Evolutionary conservation across 2,888 invertebrate species (phyloP).

Genomic region (Volucella inflata): DNA sequence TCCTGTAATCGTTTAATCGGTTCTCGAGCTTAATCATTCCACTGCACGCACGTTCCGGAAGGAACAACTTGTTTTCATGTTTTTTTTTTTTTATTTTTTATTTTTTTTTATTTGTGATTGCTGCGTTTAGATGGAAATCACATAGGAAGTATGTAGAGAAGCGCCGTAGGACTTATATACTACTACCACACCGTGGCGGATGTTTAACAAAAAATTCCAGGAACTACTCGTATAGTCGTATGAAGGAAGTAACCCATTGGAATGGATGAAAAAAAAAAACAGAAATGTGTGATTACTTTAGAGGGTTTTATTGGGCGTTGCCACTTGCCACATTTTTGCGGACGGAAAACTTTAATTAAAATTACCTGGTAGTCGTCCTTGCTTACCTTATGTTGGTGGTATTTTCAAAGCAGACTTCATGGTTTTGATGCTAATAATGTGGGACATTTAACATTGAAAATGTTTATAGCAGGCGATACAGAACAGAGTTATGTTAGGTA

Average conservation of each 20-base stretch:
- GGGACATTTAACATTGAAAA: neutral
- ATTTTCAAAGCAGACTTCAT: constrained; percentile 5
- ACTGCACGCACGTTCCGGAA: constrained; percentile 63
- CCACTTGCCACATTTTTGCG: constrained; percentile 36
- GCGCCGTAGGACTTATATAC: neutral
- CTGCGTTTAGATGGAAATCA: constrained; percentile 57
- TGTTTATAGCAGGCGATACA: neutral
- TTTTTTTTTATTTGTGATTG: constrained; percentile 30
- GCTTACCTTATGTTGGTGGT: constrained; percentile 31
- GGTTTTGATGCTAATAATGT: constrained; percentile 41
- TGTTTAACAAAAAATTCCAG: constrained; percentile 15
- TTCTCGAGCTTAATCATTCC: constrained; percentile 66
- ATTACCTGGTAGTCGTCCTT: constrained; percentile 37
- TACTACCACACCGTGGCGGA: constrained; percentile 22
- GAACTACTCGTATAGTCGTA: constrained; percentile 8
- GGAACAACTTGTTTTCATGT: constrained; percentile 47
- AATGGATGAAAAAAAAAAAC: neutral
- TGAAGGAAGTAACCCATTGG: neutral
- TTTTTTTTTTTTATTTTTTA: constrained; percentile 3
- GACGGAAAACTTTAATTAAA: constrained; percentile 51
- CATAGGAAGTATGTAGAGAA: constrained; percentile 27
- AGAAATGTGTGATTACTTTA: constrained; percentile 44
- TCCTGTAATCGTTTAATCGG: constrained; percentile 65
- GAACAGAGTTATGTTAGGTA: too few species aligned
- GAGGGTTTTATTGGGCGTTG: constrained; percentile 7